Evolutionary conservation across 2,888 invertebrate genomes (phyloP).

Genomic region (Scotopteryx bipunctaria): DNA sequence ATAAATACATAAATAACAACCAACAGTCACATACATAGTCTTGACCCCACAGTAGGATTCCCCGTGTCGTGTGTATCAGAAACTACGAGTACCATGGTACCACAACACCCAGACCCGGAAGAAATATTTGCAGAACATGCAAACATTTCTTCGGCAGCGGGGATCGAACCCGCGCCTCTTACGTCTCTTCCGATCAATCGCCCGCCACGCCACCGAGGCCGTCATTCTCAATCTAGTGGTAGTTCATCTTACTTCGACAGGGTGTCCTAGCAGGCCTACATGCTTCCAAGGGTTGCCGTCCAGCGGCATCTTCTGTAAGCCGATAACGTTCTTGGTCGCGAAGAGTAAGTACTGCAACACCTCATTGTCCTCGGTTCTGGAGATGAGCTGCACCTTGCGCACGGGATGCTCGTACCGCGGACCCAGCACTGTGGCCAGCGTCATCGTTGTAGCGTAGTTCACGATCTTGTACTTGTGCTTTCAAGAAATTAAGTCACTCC

Average conservation of each 20-base stretch:
- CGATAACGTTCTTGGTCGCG: slow-evolving; percentile 85
- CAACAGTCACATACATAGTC: no score
- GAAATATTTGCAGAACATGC: no score
- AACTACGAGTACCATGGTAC: no score
- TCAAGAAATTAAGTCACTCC: slow-evolving; percentile 3
- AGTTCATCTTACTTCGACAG: slow-evolving; percentile 53
- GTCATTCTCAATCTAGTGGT: no score
- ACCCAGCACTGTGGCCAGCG: slow-evolving; percentile 86
- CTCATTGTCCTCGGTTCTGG: slow-evolving; percentile 46
- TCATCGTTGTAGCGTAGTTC: slow-evolving; percentile 85
- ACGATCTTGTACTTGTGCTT: slow-evolving; percentile 88
- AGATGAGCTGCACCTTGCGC: slow-evolving; percentile 64
- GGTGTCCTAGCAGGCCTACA: slow-evolving; percentile 86
- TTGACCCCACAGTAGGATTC: no score
- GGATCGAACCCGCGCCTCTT: no score
- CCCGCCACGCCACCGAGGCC: no score
- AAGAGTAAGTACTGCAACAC: slow-evolving; percentile 82
- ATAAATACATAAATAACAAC: no score
- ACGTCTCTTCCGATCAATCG: no score
- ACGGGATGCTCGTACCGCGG: slow-evolving; percentile 87
- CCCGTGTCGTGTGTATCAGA: no score
- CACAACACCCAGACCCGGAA: no score
- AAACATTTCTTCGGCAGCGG: no score
- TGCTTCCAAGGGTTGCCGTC: slow-evolving; percentile 90
- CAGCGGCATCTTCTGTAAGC: slow-evolving; percentile 86